phyloP scores from a whole-genome alignment of 1,140 invertebrate genomes.

The Drosophila repleta region DNA sequence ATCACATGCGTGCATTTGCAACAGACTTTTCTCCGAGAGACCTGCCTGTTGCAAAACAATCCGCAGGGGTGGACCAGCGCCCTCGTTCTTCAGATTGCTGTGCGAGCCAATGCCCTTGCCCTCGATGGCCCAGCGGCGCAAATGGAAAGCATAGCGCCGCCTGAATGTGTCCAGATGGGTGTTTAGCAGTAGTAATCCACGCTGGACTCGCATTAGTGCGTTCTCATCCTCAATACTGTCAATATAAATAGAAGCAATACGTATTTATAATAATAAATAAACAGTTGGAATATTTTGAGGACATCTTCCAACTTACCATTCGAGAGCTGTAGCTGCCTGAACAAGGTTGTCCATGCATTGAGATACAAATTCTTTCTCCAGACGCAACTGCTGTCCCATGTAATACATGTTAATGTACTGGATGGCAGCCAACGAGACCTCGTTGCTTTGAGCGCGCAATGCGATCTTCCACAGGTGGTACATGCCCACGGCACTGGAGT shows the following conservation, averaged over 20 bases:
- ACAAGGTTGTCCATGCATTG: conserved; percentile 96
- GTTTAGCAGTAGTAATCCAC: conserved; percentile 93
- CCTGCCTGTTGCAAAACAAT: conserved; percentile 94
- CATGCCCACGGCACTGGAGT: conserved; percentile 91
- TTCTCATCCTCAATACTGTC: conserved; percentile 86
- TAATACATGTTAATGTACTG: conserved; percentile 97
- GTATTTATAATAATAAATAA: background rate
- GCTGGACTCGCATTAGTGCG: conserved; percentile 94
- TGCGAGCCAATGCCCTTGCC: conserved; percentile 90
- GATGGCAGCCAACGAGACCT: conserved; percentile 96
- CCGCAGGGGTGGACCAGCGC: conserved; percentile 86
- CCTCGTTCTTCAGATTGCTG: conserved; percentile 86
- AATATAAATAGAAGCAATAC: background rate
- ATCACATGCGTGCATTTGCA: conserved; percentile 91
- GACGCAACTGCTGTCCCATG: conserved; percentile 94
- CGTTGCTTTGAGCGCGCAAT: conserved; percentile 93
- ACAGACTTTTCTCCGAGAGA: conserved; percentile 90
- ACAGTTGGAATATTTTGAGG: background rate
- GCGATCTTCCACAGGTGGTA: conserved; percentile 97
- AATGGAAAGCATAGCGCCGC: conserved; percentile 93
- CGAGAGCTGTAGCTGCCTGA: conserved; percentile 90
- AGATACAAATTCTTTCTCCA: conserved; percentile 95
- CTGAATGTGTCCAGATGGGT: conserved; percentile 97
- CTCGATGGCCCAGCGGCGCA: conserved; percentile 93
- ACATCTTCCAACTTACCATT: conserved; percentile 65